These are phyloP conservation scores for Patagioenas fasciata DNA, from an alignment of 2,113 vertebrate species.

Conservation along the genomic window DNA sequence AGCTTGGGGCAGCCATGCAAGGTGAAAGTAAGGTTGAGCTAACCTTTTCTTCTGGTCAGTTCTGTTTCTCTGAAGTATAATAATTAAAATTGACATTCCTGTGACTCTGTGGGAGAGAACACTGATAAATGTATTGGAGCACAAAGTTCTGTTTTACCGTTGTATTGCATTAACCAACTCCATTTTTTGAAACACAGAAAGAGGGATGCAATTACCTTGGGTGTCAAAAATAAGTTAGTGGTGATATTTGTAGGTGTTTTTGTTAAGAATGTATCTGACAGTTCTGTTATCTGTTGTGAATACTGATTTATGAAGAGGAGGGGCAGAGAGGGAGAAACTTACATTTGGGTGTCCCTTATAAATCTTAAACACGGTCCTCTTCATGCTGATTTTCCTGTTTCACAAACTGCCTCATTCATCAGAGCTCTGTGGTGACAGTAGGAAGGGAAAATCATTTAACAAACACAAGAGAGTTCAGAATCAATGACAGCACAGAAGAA, in stretches of 20 bases:
- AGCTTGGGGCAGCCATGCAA: background rate
- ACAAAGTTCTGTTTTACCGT: background rate
- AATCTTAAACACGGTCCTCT: background rate
- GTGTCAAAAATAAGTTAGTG: background rate
- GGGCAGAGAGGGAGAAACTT: background rate
- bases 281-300: background rate
- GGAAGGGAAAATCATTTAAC: slow-evolving; percentile 6
- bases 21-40: background rate
- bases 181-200: background rate
- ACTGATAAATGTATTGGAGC: background rate
- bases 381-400: background rate
- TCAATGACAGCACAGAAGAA: background rate
- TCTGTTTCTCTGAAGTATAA: background rate
- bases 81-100: background rate
- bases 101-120: background rate
- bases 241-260: background rate
- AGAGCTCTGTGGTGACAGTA: background rate
- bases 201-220: background rate
- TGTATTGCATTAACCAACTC: background rate
- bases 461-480: background rate
- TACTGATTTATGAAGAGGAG: background rate
- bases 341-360: background rate
- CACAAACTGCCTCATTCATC: background rate
- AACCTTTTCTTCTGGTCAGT: background rate
- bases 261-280: background rate